Evolutionary conservation across 1,140 invertebrate species (phyloP), one percentile per base, ranked within the genome.

Genomic region (Zaprionus lachaisei): DNA sequence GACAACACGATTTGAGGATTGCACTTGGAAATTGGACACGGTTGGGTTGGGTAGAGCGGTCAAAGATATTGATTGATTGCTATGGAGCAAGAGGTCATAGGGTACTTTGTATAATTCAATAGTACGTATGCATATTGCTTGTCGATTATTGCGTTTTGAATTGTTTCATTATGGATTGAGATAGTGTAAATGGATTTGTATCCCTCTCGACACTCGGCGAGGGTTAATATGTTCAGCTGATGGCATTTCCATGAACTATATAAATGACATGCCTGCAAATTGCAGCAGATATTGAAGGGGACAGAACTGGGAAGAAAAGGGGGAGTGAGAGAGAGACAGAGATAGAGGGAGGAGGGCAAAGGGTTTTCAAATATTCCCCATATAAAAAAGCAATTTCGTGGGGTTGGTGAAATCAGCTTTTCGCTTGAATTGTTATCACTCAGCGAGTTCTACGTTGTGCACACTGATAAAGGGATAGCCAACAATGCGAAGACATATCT

Each of bases 51-150:
- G 22, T 15, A 34, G 11, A 28, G 20, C 41, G 71, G 79, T 54
- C 74, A 54, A 54, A 47, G 41, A 51, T 81, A 84, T 84, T 85
- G 82, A 83, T 83, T 83, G 80, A 74, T 61, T 81, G n/a, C n/a
- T 11, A 28, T 28, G 12, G 12, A n/a, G 26, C 12, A 60, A 20
- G 22, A 28, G 60, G 60, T 62, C 60, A 61, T 7, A 24, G 38
- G 7, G 38, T 12, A 28, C 41, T 49, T 17, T 41, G 34, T 66
- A 20, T 65, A 37, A 55, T 65, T 17, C 51, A 49, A 49, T 49
- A 20, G 9, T 20, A 49, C 44, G 3, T 11, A 49, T 3, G 24
- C 5, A 17, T 20, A 51, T 51, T 51, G 47, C 20, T 14, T 51
- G 20, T 51, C 47, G 11, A 14, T 51, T 51, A 51, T 24, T 51